phyloP scores from a whole-genome alignment of 2,113 vertebrate genomes.

The Xiphias gladius region DNA sequence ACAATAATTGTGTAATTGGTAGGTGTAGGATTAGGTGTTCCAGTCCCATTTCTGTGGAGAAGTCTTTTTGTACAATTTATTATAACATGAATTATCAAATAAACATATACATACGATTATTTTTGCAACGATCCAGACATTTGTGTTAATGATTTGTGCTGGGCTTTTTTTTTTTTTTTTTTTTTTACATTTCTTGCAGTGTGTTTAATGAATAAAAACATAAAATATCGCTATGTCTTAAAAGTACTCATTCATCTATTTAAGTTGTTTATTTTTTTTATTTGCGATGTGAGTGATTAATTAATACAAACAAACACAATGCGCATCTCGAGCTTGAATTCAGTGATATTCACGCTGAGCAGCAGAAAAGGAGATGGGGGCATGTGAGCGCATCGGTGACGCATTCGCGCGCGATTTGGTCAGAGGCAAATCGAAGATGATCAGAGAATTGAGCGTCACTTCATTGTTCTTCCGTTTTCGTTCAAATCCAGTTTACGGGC shows the following conservation, averaged over 20 bases:
- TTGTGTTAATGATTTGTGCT: slow-evolving; percentile 26
- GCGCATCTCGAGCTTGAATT: not conserved
- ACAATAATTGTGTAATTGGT: not conserved
- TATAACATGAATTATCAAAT: slow-evolving; percentile 11
- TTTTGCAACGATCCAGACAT: slow-evolving; percentile 27
- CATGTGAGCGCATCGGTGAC: not conserved
- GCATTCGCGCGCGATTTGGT: slow-evolving; percentile 29
- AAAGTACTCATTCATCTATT: not conserved
- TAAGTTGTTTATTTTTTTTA: not conserved
- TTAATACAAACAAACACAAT: not conserved
- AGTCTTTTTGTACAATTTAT: slow-evolving; percentile 28
- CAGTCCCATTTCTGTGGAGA: not conserved
- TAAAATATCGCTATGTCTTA: not conserved
- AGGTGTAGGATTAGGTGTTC: not conserved
- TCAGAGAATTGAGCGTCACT: not conserved
- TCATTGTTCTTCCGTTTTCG: slow-evolving; percentile 18
- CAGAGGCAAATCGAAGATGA: slow-evolving; percentile 41
- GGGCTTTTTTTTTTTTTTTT: not conserved
- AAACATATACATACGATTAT: not conserved
- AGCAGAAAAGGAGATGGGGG: slow-evolving; percentile 18
- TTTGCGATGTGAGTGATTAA: not conserved
- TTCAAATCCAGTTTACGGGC: not conserved
- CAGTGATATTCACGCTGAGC: not conserved
- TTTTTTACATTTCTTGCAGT: slow-evolving; percentile 3
- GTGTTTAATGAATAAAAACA: slow-evolving; percentile 16